Base-by-base conservation (phyloP, 2,888 invertebrate species). In the Margaritifera margaritifera region DNA sequence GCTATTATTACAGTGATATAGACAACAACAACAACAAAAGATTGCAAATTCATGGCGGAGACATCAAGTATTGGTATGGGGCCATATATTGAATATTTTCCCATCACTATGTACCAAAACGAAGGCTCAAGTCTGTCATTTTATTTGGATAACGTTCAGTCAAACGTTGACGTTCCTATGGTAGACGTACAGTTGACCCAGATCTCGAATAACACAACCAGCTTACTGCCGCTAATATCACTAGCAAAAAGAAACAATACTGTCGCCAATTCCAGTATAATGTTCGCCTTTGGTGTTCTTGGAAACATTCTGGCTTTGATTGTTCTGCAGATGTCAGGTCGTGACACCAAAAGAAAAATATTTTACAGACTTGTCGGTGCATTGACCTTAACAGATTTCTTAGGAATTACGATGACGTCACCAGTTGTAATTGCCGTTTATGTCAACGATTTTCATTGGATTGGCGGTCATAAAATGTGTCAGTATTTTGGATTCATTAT, bases 331-430 rank as follows among this genome's bases (percentile, higher is more conserved):
- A 80, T 80, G 4, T 83, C 86, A 1, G 77, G 80, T 4, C 60
- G 76, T 19, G 86, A 87, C 50, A 85, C 87, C 59, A 82, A 82
- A 54, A 72, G 86, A 71, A 89, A 88, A 5, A 80, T 89, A 22
- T 90, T 90, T 75, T 90, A 89, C 79, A 84, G 88, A 60, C 80
- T 90, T 55, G 85, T 89, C 53, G 87, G 86, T 6, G 88, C 86
- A 18, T 78, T 90, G 51, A 87, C 87, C 6, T 77, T 86, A 64
- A 88, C 89, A 1, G 90, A 90, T 77, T 80, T 90, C 18, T 64
- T 89, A 11, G 90, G 90, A 6, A 89, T 87, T n/a, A 69, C 84
- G 8, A 73, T 85, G 62, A 87, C 88, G 19, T 87, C 89, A 6
- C 86, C 86, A 0, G 80, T 87, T 15, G 85, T 85, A 19, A 84